Evolutionary conservation across 2,797 vertebrate species (phyloP).

Genomic region (Morelia viridis): DNA sequence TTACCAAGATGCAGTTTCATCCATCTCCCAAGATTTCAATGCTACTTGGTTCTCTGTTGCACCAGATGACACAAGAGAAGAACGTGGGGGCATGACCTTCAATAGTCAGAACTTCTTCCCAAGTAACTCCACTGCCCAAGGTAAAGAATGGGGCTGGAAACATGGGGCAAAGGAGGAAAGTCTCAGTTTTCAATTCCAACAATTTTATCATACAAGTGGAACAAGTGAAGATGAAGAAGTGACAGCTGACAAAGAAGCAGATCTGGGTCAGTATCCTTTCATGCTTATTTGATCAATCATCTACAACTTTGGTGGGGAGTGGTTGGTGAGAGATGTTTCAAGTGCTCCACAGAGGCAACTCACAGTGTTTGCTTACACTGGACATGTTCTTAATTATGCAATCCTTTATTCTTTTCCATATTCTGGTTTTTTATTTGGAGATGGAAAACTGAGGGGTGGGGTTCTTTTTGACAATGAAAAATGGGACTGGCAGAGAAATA

Average conservation of each 20-base stretch:
- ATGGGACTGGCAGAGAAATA: background rate
- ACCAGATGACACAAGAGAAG: conserved; percentile 36
- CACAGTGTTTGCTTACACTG: background rate
- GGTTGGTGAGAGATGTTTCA: background rate
- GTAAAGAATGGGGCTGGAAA: conserved; percentile 53
- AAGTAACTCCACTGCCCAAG: conserved; percentile 49
- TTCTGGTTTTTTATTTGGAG: background rate
- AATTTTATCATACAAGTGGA: conserved; percentile 49
- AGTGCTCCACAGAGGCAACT: background rate
- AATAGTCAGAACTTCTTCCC: conserved; percentile 35
- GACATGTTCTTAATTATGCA: background rate
- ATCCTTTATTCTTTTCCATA: background rate
- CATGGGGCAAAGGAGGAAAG: conserved; percentile 49
- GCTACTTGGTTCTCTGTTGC: conserved; percentile 57
- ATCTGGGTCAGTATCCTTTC: conserved; percentile 59
- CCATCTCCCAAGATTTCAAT: conserved; percentile 59
- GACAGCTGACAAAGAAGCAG: conserved; percentile 46
- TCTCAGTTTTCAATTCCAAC: conserved; percentile 52
- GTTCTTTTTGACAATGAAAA: background rate
- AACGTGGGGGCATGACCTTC: conserved; percentile 44
- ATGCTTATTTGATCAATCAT: conserved; percentile 1
- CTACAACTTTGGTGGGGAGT: background rate
- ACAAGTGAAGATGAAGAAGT: conserved; percentile 46
- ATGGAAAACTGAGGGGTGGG: background rate
- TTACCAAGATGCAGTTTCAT: conserved; percentile 30